These are phyloP conservation scores for Carpatolechia fugitivella DNA, from an alignment of 2,888 invertebrate species.

Conservation along the genomic window DNA sequence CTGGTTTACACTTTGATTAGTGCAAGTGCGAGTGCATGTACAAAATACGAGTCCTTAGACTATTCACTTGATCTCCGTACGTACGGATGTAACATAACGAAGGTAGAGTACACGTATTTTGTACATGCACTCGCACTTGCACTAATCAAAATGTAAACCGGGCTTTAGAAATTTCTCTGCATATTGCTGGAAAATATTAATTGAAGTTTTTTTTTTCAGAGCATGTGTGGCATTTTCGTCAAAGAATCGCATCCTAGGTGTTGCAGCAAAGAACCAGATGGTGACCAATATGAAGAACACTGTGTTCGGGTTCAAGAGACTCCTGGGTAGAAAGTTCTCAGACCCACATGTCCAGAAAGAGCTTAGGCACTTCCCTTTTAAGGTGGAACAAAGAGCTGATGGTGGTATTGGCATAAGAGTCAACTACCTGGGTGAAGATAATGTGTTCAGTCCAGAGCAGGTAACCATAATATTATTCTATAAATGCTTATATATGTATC, in stretches of 20 bases:
- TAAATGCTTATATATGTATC: no score
- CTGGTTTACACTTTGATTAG: neutral
- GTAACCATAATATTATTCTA: conserved; percentile 41
- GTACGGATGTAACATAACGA: no score
- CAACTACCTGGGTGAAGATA: conserved; percentile 91
- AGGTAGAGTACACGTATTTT: no score
- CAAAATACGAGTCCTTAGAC: no score
- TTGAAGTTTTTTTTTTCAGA: conserved; percentile 75
- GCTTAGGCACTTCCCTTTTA: conserved; percentile 87
- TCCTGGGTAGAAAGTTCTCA: conserved; percentile 93
- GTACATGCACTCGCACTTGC: no score
- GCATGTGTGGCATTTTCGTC: conserved; percentile 97
- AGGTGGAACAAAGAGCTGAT: conserved; percentile 85
- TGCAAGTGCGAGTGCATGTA: no score
- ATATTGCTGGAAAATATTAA: neutral
- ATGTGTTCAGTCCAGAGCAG: conserved; percentile 94
- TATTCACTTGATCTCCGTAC: no score
- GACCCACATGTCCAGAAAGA: conserved; percentile 95
- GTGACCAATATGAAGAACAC: conserved; percentile 99
- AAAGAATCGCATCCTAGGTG: conserved; percentile 95
- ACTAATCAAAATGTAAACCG: no score
- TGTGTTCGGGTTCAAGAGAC: conserved; percentile 93
- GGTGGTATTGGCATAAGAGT: conserved; percentile 94
- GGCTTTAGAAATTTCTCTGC: no score
- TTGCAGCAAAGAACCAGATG: conserved; percentile 97